These are phyloP conservation scores for Capreolus pygargus DNA, from an alignment of 2,113 vertebrate species.

Conservation along the genomic window DNA sequence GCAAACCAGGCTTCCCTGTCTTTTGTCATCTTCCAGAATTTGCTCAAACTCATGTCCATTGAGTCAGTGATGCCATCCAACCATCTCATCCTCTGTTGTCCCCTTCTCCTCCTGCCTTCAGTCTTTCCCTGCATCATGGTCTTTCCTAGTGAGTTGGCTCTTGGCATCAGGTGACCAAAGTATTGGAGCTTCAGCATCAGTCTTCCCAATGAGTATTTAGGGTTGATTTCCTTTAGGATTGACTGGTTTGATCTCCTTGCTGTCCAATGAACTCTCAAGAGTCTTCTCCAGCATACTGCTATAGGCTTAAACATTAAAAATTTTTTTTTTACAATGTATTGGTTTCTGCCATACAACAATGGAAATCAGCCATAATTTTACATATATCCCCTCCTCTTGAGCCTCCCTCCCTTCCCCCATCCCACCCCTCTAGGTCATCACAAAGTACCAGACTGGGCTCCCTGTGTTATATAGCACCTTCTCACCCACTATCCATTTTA, in stretches of 20 bases:
- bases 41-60: neutral
- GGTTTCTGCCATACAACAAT: neutral
- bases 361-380: neutral
- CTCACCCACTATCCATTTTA: neutral
- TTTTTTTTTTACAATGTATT: too few relatives aligned
- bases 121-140: too few relatives aligned
- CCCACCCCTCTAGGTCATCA: neutral
- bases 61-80: neutral
- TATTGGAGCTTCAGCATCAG: too few relatives aligned
- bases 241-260: too few relatives aligned
- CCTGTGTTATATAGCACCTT: neutral
- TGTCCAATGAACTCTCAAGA: too few relatives aligned
- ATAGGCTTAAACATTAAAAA: neutral
- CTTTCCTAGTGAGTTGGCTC: too few relatives aligned
- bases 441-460: neutral
- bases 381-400: neutral
- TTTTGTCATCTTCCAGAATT: neutral
- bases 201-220: neutral
- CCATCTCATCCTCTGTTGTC: too few relatives aligned
- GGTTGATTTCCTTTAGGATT: neutral
- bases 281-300: neutral
- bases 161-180: too few relatives aligned
- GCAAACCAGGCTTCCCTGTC: neutral
- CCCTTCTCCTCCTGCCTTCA: too few relatives aligned
- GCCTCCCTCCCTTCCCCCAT: neutral